Evolutionary conservation across 2,888 invertebrate species (phyloP), one percentile per base, ranked within the genome.

Genomic region (Tenthredo amoena): DNA sequence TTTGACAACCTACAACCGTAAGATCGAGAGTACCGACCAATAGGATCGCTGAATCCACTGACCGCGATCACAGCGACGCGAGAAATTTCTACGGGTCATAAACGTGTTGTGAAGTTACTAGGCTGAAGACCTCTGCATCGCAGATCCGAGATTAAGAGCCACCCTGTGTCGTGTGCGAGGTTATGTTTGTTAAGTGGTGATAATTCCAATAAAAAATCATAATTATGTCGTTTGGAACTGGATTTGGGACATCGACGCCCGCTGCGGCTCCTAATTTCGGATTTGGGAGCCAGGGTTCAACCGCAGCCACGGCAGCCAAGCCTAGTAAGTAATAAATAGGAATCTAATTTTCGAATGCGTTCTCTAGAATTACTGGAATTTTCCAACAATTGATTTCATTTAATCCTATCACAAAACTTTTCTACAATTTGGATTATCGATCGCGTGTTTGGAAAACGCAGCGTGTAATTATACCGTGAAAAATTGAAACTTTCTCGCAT

Each of bases 201-300:
- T 74, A 74, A 74, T 74, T 43, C 12, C n/a, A 18, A 10, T 74
- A n/a, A 74, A 31, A 74, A 74, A 74, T 74, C 31, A 74, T 43
- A 74, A 43, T 43, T 21, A 93, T 93, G 93, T 92, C 93, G 72
- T 93, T 93, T 83, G 91, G 91, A 3, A 88, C 89, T 43, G 92
- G 92, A 43, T 93, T 94, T 91, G 95, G 95, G n/a, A 93, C 94
- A 77, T 93, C 94, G 68, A 94, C 94, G 77, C 94, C 95, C 26
- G 94, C 95, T 1, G 94, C 95, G 9, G 94, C 95, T 55, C 94
- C 95, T 55, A 94, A 94, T 40, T 94, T 95, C 87, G 92, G 93
- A 68, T 93, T 93, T 84, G 93, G 93, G n/a, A 91, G 93, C 34
- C 90, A 93, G 26, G 90, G 92, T 0, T 86, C 93, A 1, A 90